Evolutionary conservation across 2,888 invertebrate species (phyloP), one percentile per base, ranked within the genome.

Genomic region (Lamellibrachia satsuma): DNA sequence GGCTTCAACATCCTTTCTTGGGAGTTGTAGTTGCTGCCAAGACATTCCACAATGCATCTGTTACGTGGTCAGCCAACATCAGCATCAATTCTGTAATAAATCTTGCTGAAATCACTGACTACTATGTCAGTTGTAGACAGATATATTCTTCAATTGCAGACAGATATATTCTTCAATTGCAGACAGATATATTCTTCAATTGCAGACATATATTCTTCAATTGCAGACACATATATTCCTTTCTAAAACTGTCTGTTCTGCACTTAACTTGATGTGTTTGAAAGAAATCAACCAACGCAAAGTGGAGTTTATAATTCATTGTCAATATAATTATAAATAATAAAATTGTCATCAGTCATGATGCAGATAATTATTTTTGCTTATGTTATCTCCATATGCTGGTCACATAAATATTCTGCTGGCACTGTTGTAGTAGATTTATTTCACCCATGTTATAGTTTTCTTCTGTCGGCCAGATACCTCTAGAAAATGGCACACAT

Each of bases 51-150:
- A 91, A 52, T 91, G 92, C 57, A 3, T 39, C 55, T 90, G 57
- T 92, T 60, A 60, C 52, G 52, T 90, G 55, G 22, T 60, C 91
- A 91, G 51, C 60, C 75, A 75, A 75, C 75, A 75, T 75, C 11
- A 75, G 75, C n/a, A n/a, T 75, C 75, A 75, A 75, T 75, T 15
- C 75, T 75, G 75, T 22, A 75, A 75, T 75, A 75, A 75, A 75
- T 22, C 75, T 22, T 15, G 22, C 75, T 75, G 15, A 15, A 75
- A 6, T 75, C 75, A 75, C 15, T 75, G 75, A 22, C 22, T 22
- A 75, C 15, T n/a, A 75, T 15, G 15, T 75, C 75, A 6, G 22
- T 11, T 75, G 75, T 22, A 6, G 6, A 22, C 75, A 22, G 22
- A 75, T 75, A n/a, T 75, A 75, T 75, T 15, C 22, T 22, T 22